phyloP scores from a whole-genome alignment of 2,888 invertebrate species.

The Monopis laevigella region DNA sequence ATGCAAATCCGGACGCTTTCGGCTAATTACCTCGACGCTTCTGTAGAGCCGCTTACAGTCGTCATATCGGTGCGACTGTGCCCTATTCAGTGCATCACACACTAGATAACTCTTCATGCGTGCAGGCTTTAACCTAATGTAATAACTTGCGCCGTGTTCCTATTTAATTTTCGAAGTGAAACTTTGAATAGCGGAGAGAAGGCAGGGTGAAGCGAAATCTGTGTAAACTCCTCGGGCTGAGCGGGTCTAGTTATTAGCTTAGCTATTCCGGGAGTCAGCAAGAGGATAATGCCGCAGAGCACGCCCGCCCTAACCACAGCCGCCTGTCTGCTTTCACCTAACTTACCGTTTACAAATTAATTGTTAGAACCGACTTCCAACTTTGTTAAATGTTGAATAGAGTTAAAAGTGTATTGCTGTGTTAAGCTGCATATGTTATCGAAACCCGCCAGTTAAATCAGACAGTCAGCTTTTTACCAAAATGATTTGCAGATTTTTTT shows the following conservation, averaged over 20 bases:
- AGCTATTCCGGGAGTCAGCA: slow-evolving; percentile 36
- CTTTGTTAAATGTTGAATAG: neutral
- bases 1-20: slow-evolving; percentile 60
- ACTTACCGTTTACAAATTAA: slow-evolving; percentile 21
- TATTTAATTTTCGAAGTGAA: neutral
- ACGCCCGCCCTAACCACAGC: slow-evolving; percentile 24
- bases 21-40: slow-evolving; percentile 59
- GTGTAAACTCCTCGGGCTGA: slow-evolving; percentile 28
- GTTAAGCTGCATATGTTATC: too few species aligned
- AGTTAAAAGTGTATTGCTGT: too few species aligned
- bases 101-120: neutral
- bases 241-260: slow-evolving; percentile 44
- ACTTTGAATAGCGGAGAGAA: neutral
- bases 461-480: too few species aligned
- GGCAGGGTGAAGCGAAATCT: slow-evolving; percentile 24
- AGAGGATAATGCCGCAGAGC: slow-evolving; percentile 16
- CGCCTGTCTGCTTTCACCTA: slow-evolving; percentile 24
- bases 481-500: too few species aligned
- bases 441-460: too few species aligned
- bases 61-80: neutral
- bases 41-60: slow-evolving; percentile 31
- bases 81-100: neutral
- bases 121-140: slow-evolving; percentile 1
- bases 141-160: neutral
- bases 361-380: neutral